These are phyloP conservation scores for Premnoplex brunnescens DNA, from an alignment of 2,797 vertebrate genomes.

Conservation along the genomic window DNA sequence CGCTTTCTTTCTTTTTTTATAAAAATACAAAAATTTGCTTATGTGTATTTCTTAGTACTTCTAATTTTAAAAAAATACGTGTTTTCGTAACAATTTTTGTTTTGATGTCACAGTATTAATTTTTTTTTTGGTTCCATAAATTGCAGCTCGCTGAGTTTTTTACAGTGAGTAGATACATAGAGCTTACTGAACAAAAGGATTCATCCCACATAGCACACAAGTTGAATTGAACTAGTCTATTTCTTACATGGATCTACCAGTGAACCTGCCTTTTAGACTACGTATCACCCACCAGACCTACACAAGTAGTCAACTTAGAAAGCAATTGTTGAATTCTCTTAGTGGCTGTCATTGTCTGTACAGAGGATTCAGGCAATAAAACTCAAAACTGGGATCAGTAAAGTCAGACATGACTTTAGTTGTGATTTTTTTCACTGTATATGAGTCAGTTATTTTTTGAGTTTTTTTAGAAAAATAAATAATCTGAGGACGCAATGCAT, in stretches of 20 bases:
- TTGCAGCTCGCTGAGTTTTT: neutral
- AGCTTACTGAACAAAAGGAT: neutral
- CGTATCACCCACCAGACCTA: neutral
- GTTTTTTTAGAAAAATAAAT: slow-evolving; percentile 23
- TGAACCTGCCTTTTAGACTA: neutral
- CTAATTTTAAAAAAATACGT: neutral
- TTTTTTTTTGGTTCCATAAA: slow-evolving; percentile 2
- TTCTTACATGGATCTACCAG: neutral
- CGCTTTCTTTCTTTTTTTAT: neutral
- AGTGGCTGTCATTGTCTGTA: neutral
- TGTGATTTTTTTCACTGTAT: neutral
- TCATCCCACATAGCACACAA: neutral
- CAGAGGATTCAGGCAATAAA: neutral
- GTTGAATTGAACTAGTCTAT: neutral
- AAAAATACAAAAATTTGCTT: neutral
- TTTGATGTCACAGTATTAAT: neutral
- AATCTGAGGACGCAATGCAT: neutral
- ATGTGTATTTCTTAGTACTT: neutral
- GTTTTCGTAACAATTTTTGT: neutral
- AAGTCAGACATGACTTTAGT: neutral
- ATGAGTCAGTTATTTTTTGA: neutral
- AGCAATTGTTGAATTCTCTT: neutral
- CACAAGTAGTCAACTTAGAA: neutral
- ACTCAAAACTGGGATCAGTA: neutral
- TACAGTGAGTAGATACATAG: neutral